phyloP scores from a whole-genome alignment of 2,888 invertebrate genomes.

The Harpalus rubripes region DNA sequence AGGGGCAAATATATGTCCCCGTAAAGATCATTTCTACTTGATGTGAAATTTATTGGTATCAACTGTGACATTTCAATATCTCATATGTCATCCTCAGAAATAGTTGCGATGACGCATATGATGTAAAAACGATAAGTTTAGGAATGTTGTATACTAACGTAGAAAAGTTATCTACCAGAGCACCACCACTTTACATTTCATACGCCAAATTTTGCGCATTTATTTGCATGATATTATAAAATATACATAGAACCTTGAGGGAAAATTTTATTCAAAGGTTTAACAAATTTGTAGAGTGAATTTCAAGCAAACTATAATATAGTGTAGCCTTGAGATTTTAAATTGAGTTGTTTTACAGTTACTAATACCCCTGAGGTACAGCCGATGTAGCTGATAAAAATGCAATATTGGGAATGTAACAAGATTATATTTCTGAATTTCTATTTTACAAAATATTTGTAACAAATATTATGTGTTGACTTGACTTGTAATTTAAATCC shows the following conservation, averaged over 20 bases:
- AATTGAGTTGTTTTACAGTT: neutral
- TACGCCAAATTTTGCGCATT: slow-evolving; percentile 5
- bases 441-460: too few relatives aligned
- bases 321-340: neutral
- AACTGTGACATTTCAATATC: slow-evolving; percentile 32
- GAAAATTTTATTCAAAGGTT: slow-evolving; percentile 5
- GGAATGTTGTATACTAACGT: neutral
- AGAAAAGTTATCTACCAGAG: neutral
- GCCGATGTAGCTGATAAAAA: too few relatives aligned
- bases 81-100: slow-evolving; percentile 35
- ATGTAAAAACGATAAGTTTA: slow-evolving; percentile 32
- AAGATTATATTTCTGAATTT: too few relatives aligned
- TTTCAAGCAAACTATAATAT: neutral
- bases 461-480: too few relatives aligned
- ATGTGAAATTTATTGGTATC: slow-evolving; percentile 35
- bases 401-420: too few relatives aligned
- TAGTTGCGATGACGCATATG: slow-evolving; percentile 12
- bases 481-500: too few relatives aligned
- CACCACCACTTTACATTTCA: neutral
- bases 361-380: too few relatives aligned
- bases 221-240: slow-evolving; percentile 4
- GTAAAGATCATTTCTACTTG: neutral
- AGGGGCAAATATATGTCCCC: neutral
- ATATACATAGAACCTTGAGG: neutral
- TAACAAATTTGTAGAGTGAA: neutral